Evolutionary conservation across 2,797 vertebrate species (phyloP).

Genomic region (Chelonia mydas): DNA sequence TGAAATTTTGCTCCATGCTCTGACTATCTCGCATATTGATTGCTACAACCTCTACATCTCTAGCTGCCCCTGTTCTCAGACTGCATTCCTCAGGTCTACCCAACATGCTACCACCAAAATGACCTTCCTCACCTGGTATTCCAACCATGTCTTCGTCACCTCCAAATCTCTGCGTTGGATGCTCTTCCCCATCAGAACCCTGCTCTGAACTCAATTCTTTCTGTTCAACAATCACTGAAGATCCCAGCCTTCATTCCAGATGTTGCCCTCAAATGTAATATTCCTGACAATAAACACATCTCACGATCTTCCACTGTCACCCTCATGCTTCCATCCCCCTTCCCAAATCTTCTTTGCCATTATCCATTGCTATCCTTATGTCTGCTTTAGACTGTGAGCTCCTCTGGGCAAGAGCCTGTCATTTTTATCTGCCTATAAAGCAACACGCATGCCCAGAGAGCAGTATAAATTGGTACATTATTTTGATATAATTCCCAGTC

Average conservation of each 20-base stretch:
- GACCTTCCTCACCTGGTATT: rapidly evolving
- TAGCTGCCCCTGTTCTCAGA: slow-evolving; percentile 31
- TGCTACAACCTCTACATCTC: neutral
- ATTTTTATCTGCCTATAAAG: neutral
- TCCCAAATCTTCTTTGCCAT: neutral
- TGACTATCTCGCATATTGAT: slow-evolving; percentile 23
- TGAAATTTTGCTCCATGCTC: neutral
- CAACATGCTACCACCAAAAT: neutral
- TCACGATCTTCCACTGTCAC: neutral
- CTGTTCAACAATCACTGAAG: neutral
- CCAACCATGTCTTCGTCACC: neutral
- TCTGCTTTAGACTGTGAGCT: too few species aligned
- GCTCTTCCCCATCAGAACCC: neutral
- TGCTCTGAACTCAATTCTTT: neutral
- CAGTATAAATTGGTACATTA: neutral
- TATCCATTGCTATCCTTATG: rapidly evolving
- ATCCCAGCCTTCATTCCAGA: neutral
- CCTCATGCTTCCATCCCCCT: neutral
- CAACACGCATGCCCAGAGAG: neutral
- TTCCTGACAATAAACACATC: rapidly evolving
- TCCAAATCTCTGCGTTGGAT: rapidly evolving
- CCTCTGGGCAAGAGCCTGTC: neutral
- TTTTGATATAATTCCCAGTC: neutral
- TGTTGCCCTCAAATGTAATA: neutral
- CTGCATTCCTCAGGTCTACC: neutral